Conservation (phyloP, 2,888 invertebrate species). For the Yponomeuta evonymella region DNA sequence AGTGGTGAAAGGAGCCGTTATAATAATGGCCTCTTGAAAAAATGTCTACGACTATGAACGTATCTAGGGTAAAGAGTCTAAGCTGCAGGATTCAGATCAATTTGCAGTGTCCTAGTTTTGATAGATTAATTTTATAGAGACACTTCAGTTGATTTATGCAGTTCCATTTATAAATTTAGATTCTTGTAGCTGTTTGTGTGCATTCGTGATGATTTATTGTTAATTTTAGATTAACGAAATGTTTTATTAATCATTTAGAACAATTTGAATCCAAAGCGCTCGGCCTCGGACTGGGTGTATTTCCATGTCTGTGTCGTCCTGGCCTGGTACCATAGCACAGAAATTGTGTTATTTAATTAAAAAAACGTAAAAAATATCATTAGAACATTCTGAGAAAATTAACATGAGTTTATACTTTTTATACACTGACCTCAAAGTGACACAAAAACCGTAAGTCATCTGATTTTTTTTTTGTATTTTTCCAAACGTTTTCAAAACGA, state of each 20-base stretch:
- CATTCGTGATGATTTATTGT: not conserved
- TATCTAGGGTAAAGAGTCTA: not conserved
- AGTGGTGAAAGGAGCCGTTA: conserved; percentile 75
- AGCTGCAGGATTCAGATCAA: conserved; percentile 38
- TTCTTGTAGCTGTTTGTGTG: conserved; percentile 3
- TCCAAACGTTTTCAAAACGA: too few relatives aligned
- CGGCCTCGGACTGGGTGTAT: too few relatives aligned
- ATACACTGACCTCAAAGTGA: too few relatives aligned
- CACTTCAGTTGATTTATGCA: conserved; percentile 4
- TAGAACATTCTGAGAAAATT: too few relatives aligned
- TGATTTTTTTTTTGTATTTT: too few relatives aligned
- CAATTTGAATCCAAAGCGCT: not conserved
- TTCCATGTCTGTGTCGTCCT: too few relatives aligned
- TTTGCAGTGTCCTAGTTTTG: conserved; percentile 40
- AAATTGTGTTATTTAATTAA: too few relatives aligned
- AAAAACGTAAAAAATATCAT: too few relatives aligned
- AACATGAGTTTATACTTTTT: too few relatives aligned
- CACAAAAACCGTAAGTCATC: too few relatives aligned
- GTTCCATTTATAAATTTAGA: not conserved
- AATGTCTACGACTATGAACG: not conserved
- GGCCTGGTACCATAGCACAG: too few relatives aligned
- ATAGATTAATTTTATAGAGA: conserved; percentile 31
- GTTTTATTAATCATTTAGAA: not conserved
- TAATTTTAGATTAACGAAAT: not conserved
- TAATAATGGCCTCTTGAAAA: conserved; percentile 61